These are phyloP conservation scores for Athalia circularis DNA, from an alignment of 2,888 invertebrate genomes.

Conservation along the genomic window DNA sequence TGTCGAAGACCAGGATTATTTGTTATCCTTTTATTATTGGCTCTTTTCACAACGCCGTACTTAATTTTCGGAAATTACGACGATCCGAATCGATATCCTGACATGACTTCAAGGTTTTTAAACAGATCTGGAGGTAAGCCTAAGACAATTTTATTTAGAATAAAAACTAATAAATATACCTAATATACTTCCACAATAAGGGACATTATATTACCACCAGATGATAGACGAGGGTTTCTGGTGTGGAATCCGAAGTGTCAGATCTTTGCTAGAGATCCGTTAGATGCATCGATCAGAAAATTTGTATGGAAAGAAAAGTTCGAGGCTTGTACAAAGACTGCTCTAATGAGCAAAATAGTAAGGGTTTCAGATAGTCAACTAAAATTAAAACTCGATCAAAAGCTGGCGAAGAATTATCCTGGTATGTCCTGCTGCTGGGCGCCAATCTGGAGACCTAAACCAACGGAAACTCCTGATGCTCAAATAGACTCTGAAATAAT, in stretches of 20 bases:
- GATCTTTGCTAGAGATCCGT: constrained; percentile 76
- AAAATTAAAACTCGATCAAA: constrained; percentile 53
- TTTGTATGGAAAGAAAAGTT: constrained; percentile 77
- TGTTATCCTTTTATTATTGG: not conserved
- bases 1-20: constrained; percentile 28
- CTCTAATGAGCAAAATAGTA: constrained; percentile 60
- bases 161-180: not conserved
- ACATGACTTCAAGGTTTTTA: not conserved
- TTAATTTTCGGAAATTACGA: not conserved
- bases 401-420: constrained; percentile 70
- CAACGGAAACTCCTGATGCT: constrained; percentile 64
- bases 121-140: constrained; percentile 21
- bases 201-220: constrained; percentile 50
- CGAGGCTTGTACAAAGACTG: constrained; percentile 74
- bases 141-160: not conserved
- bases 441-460: constrained; percentile 76
- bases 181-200: too few relatives aligned
- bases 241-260: constrained; percentile 80
- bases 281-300: constrained; percentile 78
- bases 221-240: constrained; percentile 72
- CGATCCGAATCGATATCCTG: constrained; percentile 7
- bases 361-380: constrained; percentile 61
- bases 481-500: constrained; percentile 67
- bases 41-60: constrained; percentile 13
- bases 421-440: constrained; percentile 80